These are phyloP conservation scores for Sarcoramphus papa DNA, from an alignment of 2,797 vertebrate genomes.

Conservation along the genomic window DNA sequence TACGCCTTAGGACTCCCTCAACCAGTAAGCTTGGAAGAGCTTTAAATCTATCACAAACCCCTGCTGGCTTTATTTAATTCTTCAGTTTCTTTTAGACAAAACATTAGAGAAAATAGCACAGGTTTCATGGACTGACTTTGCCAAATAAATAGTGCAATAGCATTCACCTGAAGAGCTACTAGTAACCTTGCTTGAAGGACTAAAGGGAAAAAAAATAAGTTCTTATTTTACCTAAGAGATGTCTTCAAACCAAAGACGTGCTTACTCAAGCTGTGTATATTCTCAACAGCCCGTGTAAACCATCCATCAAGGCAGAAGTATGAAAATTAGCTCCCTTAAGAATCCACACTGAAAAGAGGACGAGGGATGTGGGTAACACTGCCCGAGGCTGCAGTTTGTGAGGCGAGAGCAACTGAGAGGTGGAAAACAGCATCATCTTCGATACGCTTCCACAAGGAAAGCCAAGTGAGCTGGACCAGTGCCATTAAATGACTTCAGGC, in stretches of 20 bases:
- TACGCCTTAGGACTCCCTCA: not conserved
- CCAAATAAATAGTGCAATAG: not conserved
- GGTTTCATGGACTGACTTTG: not conserved
- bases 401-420: not conserved
- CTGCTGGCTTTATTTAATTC: not conserved
- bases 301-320: constrained; percentile 33
- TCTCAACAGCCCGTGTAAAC: constrained; percentile 13
- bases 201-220: not conserved
- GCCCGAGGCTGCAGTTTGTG: constrained; percentile 8
- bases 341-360: not conserved
- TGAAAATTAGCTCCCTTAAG: constrained; percentile 34
- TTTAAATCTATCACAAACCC: not conserved
- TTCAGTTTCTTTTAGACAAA: not conserved
- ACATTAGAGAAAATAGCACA: not conserved
- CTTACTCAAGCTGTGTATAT: constrained; percentile 24
- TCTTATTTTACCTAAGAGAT: not conserved
- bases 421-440: constrained; percentile 14
- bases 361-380: not conserved
- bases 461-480: not conserved
- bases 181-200: not conserved
- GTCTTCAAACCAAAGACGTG: not conserved
- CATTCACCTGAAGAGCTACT: not conserved
- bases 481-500: constrained; percentile 25
- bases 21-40: not conserved
- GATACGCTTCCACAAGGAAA: not conserved